These are phyloP conservation scores for Pampus argenteus DNA, from an alignment of 2,797 vertebrate species.

Conservation along the genomic window DNA sequence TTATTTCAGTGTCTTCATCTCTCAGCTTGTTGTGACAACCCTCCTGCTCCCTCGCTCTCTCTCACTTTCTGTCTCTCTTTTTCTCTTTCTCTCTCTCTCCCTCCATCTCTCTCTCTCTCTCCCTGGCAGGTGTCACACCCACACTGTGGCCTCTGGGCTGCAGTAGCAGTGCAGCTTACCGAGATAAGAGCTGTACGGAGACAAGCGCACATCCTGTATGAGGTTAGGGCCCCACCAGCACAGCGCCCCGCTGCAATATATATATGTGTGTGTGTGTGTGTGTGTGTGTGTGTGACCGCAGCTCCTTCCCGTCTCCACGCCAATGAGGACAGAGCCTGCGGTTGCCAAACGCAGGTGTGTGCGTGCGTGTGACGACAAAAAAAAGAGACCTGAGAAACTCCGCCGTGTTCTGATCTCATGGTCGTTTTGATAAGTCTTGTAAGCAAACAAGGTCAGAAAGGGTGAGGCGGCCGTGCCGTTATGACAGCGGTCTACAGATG, in stretches of 20 bases:
- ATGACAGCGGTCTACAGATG: slow-evolving; percentile 70
- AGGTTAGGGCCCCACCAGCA: slow-evolving; percentile 78
- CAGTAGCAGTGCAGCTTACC: slow-evolving; percentile 69
- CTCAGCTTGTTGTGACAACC: slow-evolving; percentile 53
- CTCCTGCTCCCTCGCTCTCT: slow-evolving; percentile 27
- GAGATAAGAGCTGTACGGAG: slow-evolving; percentile 82
- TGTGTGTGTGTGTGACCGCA: slow-evolving; percentile 66
- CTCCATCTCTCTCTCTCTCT: slow-evolving; percentile 32
- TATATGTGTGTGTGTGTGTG: slow-evolving; percentile 48
- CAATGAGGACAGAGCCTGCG: slow-evolving; percentile 78
- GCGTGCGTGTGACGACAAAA: slow-evolving; percentile 48
- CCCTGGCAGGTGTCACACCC: slow-evolving; percentile 84
- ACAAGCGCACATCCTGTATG: slow-evolving; percentile 84
- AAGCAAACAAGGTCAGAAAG: slow-evolving; percentile 68
- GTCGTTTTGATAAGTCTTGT: slow-evolving; percentile 77
- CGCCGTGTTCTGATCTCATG: slow-evolving; percentile 80
- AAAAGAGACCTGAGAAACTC: slow-evolving; percentile 82
- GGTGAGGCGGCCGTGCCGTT: slow-evolving; percentile 69
- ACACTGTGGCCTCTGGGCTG: slow-evolving; percentile 79
- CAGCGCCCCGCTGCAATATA: slow-evolving; percentile 51
- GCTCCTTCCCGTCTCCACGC: slow-evolving; percentile 75
- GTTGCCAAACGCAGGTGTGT: slow-evolving; percentile 74
- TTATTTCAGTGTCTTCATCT: slow-evolving; percentile 59
- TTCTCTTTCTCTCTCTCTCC: background rate
- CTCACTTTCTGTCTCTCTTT: background rate